Evolutionary conservation across 2,888 invertebrate species (phyloP), one percentile per base, ranked within the genome.

Genomic region (Parascotia fuliginaria): DNA sequence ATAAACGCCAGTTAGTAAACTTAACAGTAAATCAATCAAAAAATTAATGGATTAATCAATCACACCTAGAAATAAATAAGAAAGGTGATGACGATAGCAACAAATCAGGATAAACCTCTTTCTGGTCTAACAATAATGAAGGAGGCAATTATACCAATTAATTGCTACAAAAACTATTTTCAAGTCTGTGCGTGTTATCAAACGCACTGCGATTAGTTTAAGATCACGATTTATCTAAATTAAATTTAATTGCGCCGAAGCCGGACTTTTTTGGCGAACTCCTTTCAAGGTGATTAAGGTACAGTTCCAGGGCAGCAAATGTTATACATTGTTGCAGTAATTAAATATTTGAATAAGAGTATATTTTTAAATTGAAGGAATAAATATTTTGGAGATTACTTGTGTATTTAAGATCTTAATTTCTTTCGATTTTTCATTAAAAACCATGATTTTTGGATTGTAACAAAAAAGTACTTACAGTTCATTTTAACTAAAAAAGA

Each of bases 231-330:
- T 43, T 44, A 46, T 52, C 58, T 76, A 81, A 81, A 85, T 86
- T 75, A 73, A 70, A 73, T 70, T 70, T 83, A 80, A 85, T 84
- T 85, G 81, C 70, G 64, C 46, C 70, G 63, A 67, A 71, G 37
- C 31, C 33, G n/a, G n/a, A 42, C 66, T 56, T 60, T 70, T 83
- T 82, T 79, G 83, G 79, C 43, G 58, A 69, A 55, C 61, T 48
- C 83, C 81, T 73, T 80, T 60, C 67, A 60, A 42, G 70, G 59
- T 29, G 37, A 39, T 64, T 73, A 70, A 68, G 65, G 71, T 62
- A 44, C 40, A 45, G 60, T 77, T 64, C 56, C 22, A 41, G 44
- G 41, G 41, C 16, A 6, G 33, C 52, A 41, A 59, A 29, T 37
- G 34, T 7, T 24, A 24, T 7, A 24, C 4, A 6, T 24, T 24